Conservation (phyloP, 2,113 vertebrate species). For the Castor canadensis region DNA sequence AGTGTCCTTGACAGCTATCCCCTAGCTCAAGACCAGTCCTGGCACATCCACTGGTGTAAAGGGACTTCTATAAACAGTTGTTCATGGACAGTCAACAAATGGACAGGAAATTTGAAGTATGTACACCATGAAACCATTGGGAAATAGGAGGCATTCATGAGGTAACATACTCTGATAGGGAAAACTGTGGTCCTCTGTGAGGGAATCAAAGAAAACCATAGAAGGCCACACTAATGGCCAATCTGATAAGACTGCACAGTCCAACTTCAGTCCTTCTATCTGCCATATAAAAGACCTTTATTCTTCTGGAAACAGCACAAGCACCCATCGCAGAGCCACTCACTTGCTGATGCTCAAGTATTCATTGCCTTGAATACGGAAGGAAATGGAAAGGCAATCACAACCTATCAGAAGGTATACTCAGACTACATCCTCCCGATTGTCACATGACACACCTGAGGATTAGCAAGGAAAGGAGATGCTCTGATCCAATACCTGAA, state of each 20-base stretch:
- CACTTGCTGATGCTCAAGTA: neutral
- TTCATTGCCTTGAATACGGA: neutral
- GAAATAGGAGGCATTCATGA: neutral
- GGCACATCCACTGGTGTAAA: neutral
- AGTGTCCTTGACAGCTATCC: no score
- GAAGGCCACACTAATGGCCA: neutral
- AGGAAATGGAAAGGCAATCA: neutral
- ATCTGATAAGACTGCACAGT: neutral
- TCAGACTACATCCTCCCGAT: neutral
- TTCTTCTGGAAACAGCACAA: neutral
- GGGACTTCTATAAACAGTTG: neutral
- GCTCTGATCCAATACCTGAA: neutral
- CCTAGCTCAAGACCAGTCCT: neutral
- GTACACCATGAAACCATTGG: no score
- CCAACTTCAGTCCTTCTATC: no score
- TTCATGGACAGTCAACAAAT: no score
- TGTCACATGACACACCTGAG: neutral
- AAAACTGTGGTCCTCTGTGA: neutral
- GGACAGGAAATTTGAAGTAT: no score
- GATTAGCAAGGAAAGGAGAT: neutral
- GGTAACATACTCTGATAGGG: neutral
- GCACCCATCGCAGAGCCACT: neutral
- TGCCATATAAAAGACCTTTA: no score
- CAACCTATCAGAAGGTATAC: neutral
- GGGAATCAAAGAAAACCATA: neutral